These are phyloP conservation scores for Sebastes dallii DNA, from an alignment of 2,797 vertebrate genomes.

Conservation along the genomic window DNA sequence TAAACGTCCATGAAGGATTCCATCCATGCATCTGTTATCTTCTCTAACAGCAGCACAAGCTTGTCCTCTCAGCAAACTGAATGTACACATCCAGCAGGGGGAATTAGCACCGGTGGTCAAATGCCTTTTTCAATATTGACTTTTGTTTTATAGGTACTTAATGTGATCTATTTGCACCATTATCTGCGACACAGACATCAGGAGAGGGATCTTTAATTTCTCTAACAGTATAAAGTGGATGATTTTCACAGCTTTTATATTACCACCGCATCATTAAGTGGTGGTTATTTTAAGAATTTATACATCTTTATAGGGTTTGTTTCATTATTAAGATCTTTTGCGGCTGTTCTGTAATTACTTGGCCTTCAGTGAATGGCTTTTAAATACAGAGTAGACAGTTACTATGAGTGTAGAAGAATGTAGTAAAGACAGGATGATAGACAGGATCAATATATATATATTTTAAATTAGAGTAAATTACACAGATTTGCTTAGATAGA, in stretches of 20 bases:
- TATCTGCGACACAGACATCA: constrained; percentile 43
- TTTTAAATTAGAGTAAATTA: not conserved
- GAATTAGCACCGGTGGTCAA: constrained; percentile 27
- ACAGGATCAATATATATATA: not conserved
- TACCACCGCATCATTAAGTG: not conserved
- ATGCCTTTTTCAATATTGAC: constrained; percentile 43
- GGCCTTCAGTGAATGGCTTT: not conserved
- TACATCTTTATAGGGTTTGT: not conserved
- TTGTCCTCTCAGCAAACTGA: not conserved
- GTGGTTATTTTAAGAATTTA: not conserved
- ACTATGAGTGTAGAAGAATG: not conserved
- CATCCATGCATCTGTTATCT: constrained; percentile 14
- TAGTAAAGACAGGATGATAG: not conserved
- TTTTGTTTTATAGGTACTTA: constrained; percentile 51
- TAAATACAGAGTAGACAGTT: not conserved
- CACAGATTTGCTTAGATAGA: not conserved
- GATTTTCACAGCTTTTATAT: not conserved
- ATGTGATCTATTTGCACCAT: constrained; percentile 38
- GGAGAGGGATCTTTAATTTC: constrained; percentile 7
- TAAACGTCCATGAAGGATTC: constrained; percentile 2
- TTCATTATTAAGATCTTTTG: not conserved
- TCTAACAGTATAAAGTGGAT: not conserved
- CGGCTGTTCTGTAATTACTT: not conserved
- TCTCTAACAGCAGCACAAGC: not conserved
- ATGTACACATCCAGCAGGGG: constrained; percentile 27